Conservation (phyloP, 2,113 vertebrate genomes). For the Circaetus cinerascens region DNA sequence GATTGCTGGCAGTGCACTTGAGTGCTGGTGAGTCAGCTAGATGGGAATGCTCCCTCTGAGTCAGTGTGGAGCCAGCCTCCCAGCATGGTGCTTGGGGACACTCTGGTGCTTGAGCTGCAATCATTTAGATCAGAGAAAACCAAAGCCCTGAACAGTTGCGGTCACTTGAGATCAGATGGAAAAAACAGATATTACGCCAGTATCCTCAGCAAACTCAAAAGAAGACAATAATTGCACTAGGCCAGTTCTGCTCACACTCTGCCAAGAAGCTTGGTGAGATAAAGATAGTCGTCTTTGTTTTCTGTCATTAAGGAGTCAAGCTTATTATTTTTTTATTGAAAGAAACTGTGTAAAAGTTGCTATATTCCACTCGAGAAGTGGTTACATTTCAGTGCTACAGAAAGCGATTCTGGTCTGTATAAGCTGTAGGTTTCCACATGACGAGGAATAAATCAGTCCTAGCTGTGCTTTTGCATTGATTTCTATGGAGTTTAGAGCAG, state of each 20-base stretch:
- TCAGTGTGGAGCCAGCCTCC: conserved; percentile 62
- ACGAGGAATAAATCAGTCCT: background rate
- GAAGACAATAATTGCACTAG: conserved; percentile 17
- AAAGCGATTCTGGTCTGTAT: background rate
- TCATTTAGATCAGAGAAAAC: conserved; percentile 65
- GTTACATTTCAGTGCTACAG: background rate
- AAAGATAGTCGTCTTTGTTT: conserved; percentile 43
- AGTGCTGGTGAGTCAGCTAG: conserved; percentile 60
- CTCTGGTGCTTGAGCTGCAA: conserved; percentile 58
- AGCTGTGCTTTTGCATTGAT: background rate
- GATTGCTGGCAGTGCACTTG: conserved; percentile 53
- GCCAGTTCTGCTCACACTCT: conserved; percentile 15
- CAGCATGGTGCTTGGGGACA: conserved; percentile 66
- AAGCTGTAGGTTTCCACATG: background rate
- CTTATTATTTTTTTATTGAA: background rate
- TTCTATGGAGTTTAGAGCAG: background rate
- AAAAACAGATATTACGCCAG: conserved; percentile 27
- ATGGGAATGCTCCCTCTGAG: conserved; percentile 63
- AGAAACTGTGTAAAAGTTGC: background rate
- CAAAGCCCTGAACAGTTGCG: conserved; percentile 51
- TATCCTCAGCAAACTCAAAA: conserved; percentile 37
- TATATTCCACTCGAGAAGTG: background rate
- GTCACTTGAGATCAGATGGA: conserved; percentile 60
- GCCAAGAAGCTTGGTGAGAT: conserved; percentile 41
- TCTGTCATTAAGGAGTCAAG: conserved; percentile 23